Evolutionary conservation across 2,888 invertebrate species (phyloP).

Genomic region (Drosophila acutilabella): DNA sequence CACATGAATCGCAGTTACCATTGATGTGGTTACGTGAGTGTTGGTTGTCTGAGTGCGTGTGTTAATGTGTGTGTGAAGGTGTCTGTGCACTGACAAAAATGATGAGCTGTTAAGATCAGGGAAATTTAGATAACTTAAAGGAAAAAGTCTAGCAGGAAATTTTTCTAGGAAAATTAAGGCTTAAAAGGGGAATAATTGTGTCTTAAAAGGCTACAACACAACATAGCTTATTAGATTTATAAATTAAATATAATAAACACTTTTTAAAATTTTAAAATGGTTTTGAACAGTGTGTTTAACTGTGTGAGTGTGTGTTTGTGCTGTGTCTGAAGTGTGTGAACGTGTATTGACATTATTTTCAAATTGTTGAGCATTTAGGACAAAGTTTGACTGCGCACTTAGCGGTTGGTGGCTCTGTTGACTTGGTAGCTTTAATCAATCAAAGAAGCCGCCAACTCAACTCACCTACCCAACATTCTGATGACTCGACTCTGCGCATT

Average conservation of each 20-base stretch:
- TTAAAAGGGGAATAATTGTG: too few species aligned
- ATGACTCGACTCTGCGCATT: slow-evolving; percentile 89
- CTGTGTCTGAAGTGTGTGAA: slow-evolving; percentile 5
- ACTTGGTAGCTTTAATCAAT: slow-evolving; percentile 40
- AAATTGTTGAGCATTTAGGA: slow-evolving; percentile 47
- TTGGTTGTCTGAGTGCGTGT: background rate
- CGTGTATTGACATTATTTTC: slow-evolving; percentile 50
- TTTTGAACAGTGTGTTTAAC: background rate
- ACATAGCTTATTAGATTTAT: too few species aligned
- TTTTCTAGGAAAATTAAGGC: too few species aligned
- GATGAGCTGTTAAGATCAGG: too few species aligned
- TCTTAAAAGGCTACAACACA: too few species aligned
- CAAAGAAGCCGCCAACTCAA: slow-evolving; percentile 58
- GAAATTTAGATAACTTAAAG: too few species aligned
- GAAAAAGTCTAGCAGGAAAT: too few species aligned
- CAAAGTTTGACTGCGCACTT: slow-evolving; percentile 36
- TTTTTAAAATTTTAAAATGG: too few species aligned
- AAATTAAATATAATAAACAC: too few species aligned
- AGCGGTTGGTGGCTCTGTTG: slow-evolving; percentile 18
- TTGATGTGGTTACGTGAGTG: background rate
- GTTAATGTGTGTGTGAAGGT: background rate
- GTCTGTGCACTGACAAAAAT: too few species aligned
- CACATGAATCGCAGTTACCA: slow-evolving; percentile 12
- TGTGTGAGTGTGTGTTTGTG: background rate
- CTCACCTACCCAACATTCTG: slow-evolving; percentile 91